Conservation (phyloP, 1,140 invertebrate species). For the Physella acuta region DNA sequence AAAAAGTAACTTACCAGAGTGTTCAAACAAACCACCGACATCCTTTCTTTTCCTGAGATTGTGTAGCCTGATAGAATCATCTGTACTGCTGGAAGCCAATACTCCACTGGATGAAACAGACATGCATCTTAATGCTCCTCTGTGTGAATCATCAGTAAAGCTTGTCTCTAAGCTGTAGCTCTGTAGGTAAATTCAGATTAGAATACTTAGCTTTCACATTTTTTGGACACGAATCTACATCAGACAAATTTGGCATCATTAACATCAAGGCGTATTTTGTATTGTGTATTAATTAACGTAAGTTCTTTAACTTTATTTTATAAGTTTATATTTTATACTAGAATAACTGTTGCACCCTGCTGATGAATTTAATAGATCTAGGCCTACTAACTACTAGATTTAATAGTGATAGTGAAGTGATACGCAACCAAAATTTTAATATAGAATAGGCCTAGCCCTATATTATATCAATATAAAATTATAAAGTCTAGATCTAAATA, state of each 20-base stretch:
- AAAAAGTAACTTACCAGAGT: conserved; percentile 72
- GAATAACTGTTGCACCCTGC: too few relatives aligned
- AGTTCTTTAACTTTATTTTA: neutral
- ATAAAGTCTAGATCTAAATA: too few relatives aligned
- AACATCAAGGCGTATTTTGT: too few relatives aligned
- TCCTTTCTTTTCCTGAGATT: conserved; percentile 78
- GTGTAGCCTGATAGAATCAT: conserved; percentile 85
- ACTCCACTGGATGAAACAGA: conserved; percentile 70
- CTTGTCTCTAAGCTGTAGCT: conserved; percentile 63
- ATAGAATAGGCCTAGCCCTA: too few relatives aligned
- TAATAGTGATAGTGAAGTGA: too few relatives aligned
- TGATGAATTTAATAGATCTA: too few relatives aligned
- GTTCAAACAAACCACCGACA: conserved; percentile 76
- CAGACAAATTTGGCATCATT: neutral
- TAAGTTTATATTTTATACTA: too few relatives aligned
- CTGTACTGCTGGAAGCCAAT: conserved; percentile 82
- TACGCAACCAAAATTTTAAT: too few relatives aligned
- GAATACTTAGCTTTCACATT: too few relatives aligned
- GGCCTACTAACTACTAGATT: too few relatives aligned
- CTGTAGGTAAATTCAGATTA: conserved; percentile 29
- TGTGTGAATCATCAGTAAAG: conserved; percentile 85
- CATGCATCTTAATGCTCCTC: conserved; percentile 75
- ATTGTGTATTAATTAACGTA: neutral
- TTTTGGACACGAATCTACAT: too few relatives aligned
- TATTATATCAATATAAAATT: too few relatives aligned